Evolutionary conservation across 2,113 vertebrate genomes (phyloP).

Genomic region (Eira barbara): DNA sequence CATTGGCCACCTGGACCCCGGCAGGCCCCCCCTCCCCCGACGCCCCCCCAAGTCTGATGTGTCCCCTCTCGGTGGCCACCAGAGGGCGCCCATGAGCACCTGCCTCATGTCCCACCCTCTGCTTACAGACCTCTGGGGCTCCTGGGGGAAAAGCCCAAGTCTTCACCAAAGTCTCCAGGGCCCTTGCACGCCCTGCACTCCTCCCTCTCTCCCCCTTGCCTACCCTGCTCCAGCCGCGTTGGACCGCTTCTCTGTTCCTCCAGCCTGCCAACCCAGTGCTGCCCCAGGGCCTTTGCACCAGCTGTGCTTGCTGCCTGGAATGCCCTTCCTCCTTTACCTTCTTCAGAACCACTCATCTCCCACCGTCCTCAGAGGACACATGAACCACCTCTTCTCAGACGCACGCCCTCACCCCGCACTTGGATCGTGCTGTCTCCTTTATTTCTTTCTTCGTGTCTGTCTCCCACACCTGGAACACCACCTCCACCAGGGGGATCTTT

Average conservation of each 20-base stretch:
- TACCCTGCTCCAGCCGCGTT: background rate
- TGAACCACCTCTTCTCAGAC: background rate
- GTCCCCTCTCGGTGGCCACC: background rate
- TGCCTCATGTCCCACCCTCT: background rate
- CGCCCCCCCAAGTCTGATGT: background rate
- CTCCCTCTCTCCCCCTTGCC: background rate
- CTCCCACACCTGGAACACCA: background rate
- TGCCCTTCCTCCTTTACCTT: background rate
- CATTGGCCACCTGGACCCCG: background rate
- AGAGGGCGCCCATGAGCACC: background rate
- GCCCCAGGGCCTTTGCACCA: background rate
- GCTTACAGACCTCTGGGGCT: background rate
- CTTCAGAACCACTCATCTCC: background rate
- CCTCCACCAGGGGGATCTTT: background rate
- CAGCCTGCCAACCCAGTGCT: background rate
- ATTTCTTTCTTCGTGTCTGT: background rate
- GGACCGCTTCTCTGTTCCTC: background rate
- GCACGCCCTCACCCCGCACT: background rate
- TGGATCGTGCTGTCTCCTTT: background rate
- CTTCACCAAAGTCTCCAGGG: fast-evolving
- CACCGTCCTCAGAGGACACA: background rate
- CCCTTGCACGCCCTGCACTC: background rate
- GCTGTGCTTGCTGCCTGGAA: background rate
- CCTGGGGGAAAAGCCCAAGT: background rate
- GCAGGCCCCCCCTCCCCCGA: too few relatives aligned